phyloP scores from a whole-genome alignment of 2,797 vertebrate species.

The Toxotes lorentzi region DNA sequence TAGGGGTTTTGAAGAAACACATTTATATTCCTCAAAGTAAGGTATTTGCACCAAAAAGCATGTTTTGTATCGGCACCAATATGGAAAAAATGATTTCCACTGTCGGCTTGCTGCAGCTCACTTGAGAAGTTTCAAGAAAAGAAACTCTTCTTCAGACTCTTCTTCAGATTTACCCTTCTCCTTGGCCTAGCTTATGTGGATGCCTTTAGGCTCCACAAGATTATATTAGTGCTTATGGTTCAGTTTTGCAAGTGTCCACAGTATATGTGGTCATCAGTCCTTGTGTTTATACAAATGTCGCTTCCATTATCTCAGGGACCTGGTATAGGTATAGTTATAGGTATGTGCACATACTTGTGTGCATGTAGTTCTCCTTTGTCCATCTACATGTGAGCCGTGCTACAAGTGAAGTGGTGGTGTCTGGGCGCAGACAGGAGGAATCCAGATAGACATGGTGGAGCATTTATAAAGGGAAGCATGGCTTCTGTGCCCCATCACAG shows the following conservation, averaged over 20 bases:
- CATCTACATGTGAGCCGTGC: constrained; percentile 8
- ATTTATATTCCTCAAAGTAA: neutral
- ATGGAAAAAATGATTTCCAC: neutral
- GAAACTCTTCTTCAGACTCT: neutral
- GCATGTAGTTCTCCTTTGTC: constrained; percentile 9
- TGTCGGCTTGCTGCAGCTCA: neutral
- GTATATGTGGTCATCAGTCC: constrained; percentile 8
- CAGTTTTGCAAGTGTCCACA: constrained; percentile 13
- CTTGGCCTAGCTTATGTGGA: neutral
- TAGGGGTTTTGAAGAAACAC: neutral
- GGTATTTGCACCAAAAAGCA: neutral
- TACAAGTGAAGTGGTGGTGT: constrained; percentile 36
- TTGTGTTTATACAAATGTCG: constrained; percentile 6
- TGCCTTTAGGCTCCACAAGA: constrained; percentile 13
- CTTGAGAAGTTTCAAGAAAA: neutral
- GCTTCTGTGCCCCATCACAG: constrained; percentile 44
- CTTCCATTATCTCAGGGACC: neutral
- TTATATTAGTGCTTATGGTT: neutral
- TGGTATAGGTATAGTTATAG: neutral
- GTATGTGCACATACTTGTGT: neutral
- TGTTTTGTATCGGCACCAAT: neutral
- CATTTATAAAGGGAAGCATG: constrained; percentile 73
- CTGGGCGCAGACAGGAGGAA: constrained; percentile 70
- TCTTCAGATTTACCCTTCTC: constrained; percentile 5
- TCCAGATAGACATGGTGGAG: constrained; percentile 67